Evolutionary conservation across 53 echinoderm and acorn worm genomes (phyloP).

Genomic region (Zoroaster sp.): DNA sequence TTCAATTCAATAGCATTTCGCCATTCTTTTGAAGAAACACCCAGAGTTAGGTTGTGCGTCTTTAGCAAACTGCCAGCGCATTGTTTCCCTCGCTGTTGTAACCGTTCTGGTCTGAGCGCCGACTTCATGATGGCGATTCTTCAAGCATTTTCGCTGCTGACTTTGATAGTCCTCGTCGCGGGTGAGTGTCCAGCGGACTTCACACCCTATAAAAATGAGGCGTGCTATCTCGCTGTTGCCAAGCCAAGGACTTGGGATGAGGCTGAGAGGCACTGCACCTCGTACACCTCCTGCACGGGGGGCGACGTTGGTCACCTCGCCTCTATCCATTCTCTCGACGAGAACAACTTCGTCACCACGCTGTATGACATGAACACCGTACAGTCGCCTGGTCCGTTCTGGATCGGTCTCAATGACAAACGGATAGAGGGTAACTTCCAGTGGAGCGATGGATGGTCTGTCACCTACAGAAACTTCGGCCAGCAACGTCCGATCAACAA

Average conservation of each 20-base stretch:
- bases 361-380: slow-evolving; percentile 17
- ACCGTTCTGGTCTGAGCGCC: neutral
- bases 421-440: neutral
- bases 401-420: slow-evolving; percentile 25
- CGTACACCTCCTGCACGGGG: slow-evolving; percentile 58
- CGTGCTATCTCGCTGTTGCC: slow-evolving; percentile 51
- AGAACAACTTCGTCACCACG: slow-evolving; percentile 31
- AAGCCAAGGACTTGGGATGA: slow-evolving; percentile 36
- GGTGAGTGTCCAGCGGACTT: slow-evolving; percentile 56
- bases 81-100: neutral
- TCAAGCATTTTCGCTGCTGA: slow-evolving; percentile 24
- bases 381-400: neutral
- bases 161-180: slow-evolving; percentile 43
- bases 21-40: slow-evolving; percentile 23
- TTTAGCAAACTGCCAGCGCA: neutral
- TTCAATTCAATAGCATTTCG: neutral
- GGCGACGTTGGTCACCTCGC: slow-evolving; percentile 61
- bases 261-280: slow-evolving; percentile 58
- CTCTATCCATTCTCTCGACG: slow-evolving; percentile 10
- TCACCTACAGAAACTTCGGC: neutral
- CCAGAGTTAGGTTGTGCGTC: neutral
- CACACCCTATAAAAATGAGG: slow-evolving; percentile 49
- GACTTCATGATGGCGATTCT: slow-evolving; percentile 38
- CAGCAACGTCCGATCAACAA: neutral
- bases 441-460: slow-evolving; percentile 45